phyloP scores from a whole-genome alignment of 2,797 vertebrate species.

The Huso huso region DNA sequence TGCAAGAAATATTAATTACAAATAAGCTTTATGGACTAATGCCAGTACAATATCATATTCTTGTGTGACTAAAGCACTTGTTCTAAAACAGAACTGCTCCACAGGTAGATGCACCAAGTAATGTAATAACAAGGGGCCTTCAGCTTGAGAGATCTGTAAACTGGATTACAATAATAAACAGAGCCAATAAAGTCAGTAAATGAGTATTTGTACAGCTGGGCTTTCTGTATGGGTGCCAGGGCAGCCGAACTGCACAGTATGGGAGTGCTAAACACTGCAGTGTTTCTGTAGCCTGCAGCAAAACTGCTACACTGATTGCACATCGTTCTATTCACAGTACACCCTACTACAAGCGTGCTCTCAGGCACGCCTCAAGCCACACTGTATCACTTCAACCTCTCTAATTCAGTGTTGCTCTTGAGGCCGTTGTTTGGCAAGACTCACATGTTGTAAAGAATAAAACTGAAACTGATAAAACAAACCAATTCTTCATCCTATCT shows the following conservation, averaged over 20 bases:
- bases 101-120: too few species aligned
- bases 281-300: background rate
- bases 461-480: background rate
- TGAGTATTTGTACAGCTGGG: too few species aligned
- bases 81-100: too few species aligned
- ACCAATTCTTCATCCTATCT: background rate
- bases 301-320: background rate
- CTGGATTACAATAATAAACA: too few species aligned
- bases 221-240: too few species aligned
- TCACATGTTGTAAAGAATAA: background rate
- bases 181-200: too few species aligned
- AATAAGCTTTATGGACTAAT: background rate
- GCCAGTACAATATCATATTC: background rate
- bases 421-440: too few species aligned
- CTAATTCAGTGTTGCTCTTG: conserved; percentile 41
- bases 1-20: background rate
- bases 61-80: too few species aligned
- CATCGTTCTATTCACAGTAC: conserved; percentile 5
- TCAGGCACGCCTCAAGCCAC: conserved; percentile 32
- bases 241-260: background rate
- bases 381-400: conserved; percentile 34
- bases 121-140: too few species aligned
- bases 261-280: background rate
- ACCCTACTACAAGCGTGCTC: conserved; percentile 11
- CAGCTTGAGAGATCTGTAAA: too few species aligned